These are phyloP conservation scores for Thymallus thymallus DNA, from an alignment of 2,113 vertebrate species.

Conservation along the genomic window DNA sequence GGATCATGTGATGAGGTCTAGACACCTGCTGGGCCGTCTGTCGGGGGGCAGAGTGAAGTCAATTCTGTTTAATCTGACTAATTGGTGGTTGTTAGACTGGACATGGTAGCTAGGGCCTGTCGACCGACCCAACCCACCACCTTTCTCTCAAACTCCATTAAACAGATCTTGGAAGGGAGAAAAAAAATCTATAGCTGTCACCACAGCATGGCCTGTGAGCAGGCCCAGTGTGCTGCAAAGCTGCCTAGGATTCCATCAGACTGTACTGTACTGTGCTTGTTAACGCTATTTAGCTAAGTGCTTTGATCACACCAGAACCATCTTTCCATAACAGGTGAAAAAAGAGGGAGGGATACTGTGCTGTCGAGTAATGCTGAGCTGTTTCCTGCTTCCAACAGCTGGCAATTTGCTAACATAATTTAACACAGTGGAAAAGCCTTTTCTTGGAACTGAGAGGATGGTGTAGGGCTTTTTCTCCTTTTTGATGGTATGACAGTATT, in stretches of 20 bases:
- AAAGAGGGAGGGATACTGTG: not conserved
- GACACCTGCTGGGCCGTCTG: not conserved
- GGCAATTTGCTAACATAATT: not conserved
- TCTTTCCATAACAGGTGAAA: not conserved
- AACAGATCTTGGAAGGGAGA: conserved; percentile 4
- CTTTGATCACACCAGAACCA: conserved; percentile 58
- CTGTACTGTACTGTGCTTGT: conserved; percentile 29
- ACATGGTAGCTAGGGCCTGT: no score
- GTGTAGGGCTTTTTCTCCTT: no score
- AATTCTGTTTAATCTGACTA: conserved; percentile 15
- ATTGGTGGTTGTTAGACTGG: conserved; percentile 18
- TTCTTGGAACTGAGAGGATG: no score
- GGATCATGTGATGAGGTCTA: not conserved
- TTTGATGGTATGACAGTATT: no score
- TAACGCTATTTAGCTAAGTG: conserved; percentile 50
- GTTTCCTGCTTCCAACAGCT: not conserved
- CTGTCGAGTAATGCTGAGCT: not conserved
- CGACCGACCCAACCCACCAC: not conserved
- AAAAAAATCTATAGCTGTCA: conserved; percentile 39
- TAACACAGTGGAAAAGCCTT: not conserved
- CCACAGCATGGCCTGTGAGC: not conserved
- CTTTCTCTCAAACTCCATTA: conserved; percentile 20
- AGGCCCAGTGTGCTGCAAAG: no score
- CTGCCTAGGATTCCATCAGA: not conserved
- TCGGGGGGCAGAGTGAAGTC: not conserved